phyloP scores from a whole-genome alignment of 1,140 invertebrate genomes.

The Dendroctonus valens region DNA sequence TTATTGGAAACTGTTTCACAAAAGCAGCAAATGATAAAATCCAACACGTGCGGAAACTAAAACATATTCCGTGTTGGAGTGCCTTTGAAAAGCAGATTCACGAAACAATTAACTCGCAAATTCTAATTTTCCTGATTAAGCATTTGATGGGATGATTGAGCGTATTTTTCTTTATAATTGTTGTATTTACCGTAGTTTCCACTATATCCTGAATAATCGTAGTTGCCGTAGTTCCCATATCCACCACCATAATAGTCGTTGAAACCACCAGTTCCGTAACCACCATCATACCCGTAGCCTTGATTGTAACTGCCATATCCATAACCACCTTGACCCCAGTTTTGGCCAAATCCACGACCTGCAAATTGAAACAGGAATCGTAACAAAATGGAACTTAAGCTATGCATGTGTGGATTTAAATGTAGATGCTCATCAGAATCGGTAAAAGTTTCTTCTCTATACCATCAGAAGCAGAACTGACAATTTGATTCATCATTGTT shows the following conservation, averaged over 20 bases:
- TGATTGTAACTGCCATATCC: slow-evolving; percentile 66
- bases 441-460: slow-evolving; percentile 28
- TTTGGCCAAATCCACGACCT: slow-evolving; percentile 59
- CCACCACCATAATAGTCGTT: slow-evolving; percentile 71
- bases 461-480: slow-evolving; percentile 41
- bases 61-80: no score
- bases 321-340: slow-evolving; percentile 64
- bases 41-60: no score
- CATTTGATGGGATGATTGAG: no score
- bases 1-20: no score
- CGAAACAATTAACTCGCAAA: no score
- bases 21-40: no score
- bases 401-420: neutral
- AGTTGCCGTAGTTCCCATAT: slow-evolving; percentile 67
- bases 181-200: slow-evolving; percentile 74
- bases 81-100: no score
- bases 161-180: slow-evolving; percentile 32
- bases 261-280: slow-evolving; percentile 65
- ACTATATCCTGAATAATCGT: slow-evolving; percentile 77
- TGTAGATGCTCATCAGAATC: slow-evolving; percentile 19
- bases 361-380: neutral
- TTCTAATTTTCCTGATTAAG: no score
- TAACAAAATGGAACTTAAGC: neutral
- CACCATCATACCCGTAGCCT: slow-evolving; percentile 58
- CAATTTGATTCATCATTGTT: slow-evolving; percentile 26